Evolutionary conservation across 2,888 invertebrate genomes (phyloP), one percentile per base, ranked within the genome.

Genomic region (Quadroppia sp.): DNA sequence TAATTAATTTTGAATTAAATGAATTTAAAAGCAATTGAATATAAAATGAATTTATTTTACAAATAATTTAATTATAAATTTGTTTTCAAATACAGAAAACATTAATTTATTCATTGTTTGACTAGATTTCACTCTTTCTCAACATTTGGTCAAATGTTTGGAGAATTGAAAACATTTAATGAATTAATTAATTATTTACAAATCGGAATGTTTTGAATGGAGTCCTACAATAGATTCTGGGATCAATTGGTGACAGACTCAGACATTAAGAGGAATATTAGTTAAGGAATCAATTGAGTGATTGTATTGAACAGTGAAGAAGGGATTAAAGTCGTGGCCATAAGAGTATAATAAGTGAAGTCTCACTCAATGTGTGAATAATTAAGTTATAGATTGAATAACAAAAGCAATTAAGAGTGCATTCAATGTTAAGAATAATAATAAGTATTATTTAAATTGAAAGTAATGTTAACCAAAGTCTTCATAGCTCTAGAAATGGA

Each of bases 91-190:
- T 17, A n/a, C n/a, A n/a, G n/a, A n/a, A n/a, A n/a, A n/a, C n/a
- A 36, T 32, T 23, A 50, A 23, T 25, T 23, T 1, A n/a, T 32
- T 61, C n/a, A 17, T 32, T 61, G 11, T n/a, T 23, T 67, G 67
- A 67, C 67, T 67, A 67, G 67, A 67, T 20, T 42, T 67, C 67
- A 67, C 67, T 67, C 67, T 11, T 61, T 23, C 40, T 36, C 67
- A 11, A 40, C 67, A 67, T 40, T 67, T 67, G 28, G n/a, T 42
- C 36, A 67, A 67, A 67, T 67, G 20, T 40, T 20, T 67, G 32
- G 20, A 13, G 15, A 36, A 67, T 67, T 67, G 23, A 42, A 23
- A n/a, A 40, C 2, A 32, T 25, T 30, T 59, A 59, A 30, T 4
- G 6, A 25, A 17, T 59, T 23, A 36, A 23, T 42, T 42, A 15